Evolutionary conservation across 2,888 invertebrate genomes (phyloP), one percentile per base, ranked within the genome.

Genomic region (Himalopsyche japonica): DNA sequence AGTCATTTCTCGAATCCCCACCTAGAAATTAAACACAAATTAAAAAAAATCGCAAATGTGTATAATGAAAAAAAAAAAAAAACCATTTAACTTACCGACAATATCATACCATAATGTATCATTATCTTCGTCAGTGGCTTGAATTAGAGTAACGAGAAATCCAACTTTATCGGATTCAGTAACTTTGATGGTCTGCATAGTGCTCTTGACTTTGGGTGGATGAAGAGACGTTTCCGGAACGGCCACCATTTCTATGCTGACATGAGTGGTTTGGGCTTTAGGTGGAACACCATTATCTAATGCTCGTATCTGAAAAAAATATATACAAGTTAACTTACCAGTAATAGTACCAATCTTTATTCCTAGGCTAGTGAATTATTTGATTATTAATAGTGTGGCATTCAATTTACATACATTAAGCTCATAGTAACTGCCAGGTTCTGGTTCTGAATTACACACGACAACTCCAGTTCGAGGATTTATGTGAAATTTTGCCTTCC

Each of bases 91-190:
- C 95, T 92, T 90, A 97, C 96, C 96, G 85, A 95, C 94, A 87
- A 99, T 98, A 89, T 96, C 96, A 90, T 96, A 99, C 96, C 98
- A 98, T 87, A 99, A 92, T 85, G 95, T 93, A 89, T 98, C 97
- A 76, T 95, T 95, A 89, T 98, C 98, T 82, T 95, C 94, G 91
- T 98, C 98, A 64, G 93, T 91, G 7, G 98, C 98, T 89, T 97
- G 96, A 88, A 98, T 93, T 85, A 97, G 94, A 80, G 96, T 94
- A 3, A 99, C 96, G 87, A 97, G 93, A 91, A 96, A 97, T 32
- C 98, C 98, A 49, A 97, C 95, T 88, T 94, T 94, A 91, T 98
- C 98, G 88, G 95, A 95, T 91, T 97, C 97, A 48, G 97, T 97
- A 64, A 95, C 94, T 89, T 95, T 94, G 84, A 95, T 95, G 88